phyloP scores from a whole-genome alignment of 2,888 invertebrate species.

The Acleris emargana region DNA sequence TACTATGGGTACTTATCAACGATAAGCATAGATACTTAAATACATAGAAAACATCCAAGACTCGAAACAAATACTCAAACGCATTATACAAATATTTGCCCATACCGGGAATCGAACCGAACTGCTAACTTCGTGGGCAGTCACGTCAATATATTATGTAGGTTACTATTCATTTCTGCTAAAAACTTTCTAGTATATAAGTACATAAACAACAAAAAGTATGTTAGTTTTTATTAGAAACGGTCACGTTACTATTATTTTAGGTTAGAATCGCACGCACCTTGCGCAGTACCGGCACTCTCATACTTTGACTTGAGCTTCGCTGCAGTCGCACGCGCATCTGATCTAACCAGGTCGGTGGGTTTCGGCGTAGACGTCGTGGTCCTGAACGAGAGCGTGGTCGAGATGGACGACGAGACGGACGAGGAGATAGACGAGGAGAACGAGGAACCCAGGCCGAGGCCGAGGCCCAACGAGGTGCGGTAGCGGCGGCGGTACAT shows the following conservation, averaged over 20 bases:
- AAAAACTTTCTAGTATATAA: too few species aligned
- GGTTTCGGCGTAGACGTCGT: slow-evolving; percentile 50
- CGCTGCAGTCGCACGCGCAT: slow-evolving; percentile 77
- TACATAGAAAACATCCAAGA: too few species aligned
- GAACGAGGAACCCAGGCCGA: slow-evolving; percentile 64
- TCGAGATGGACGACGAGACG: slow-evolving; percentile 70
- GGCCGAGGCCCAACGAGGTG: slow-evolving; percentile 74
- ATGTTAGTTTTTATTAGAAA: too few species aligned
- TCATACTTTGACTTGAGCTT: slow-evolving; percentile 79
- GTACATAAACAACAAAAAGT: too few species aligned
- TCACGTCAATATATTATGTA: too few species aligned
- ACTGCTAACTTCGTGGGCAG: too few species aligned
- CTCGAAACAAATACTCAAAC: too few species aligned
- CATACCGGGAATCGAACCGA: too few species aligned
- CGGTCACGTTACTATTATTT: not conserved
- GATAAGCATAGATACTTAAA: too few species aligned
- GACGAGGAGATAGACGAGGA: slow-evolving; percentile 73
- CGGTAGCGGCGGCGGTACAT: slow-evolving; percentile 80
- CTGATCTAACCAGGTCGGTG: slow-evolving; percentile 69
- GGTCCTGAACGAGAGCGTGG: slow-evolving; percentile 70
- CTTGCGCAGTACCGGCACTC: slow-evolving; percentile 78
- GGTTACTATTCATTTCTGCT: too few species aligned
- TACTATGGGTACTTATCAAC: too few species aligned
- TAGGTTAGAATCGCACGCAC: slow-evolving; percentile 57
- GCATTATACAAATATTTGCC: too few species aligned